Base-by-base conservation (phyloP, 2,888 invertebrate species). In the Chrysolina americana region DNA sequence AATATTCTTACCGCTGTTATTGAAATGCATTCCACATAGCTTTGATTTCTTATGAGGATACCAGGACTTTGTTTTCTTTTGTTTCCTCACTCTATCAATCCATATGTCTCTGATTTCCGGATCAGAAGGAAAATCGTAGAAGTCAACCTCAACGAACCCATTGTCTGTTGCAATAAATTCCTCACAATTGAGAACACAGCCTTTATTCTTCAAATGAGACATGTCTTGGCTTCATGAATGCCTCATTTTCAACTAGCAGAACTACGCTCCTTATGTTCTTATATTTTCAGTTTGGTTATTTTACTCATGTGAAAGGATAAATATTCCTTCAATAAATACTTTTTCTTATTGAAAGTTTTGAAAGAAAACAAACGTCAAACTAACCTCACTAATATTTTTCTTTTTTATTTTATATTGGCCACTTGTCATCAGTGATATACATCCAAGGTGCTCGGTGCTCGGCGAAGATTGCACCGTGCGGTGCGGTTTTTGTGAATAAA, bases 11-110 rank as follows among this genome's bases (percentile, higher is more conserved):
- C 66, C 66, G 8, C 48, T 50, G 50, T 50, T 66, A 17, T 50
- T 66, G 36, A 66, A 66, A 19, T 66, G 66, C 23, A 50, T 50
- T 5, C 66, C 50, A 19, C 66, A 66, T 50, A 66, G 23, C 19
- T 47, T 66, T 0, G 66, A 66, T 9, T 48, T 50, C 11, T 2
- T 48, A 21, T 48, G 28, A 13, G 66, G 66, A 50, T 28, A 36
- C 66, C 66, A 66, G 11, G 11, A 17, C 48, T 66, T 66, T 17
- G 36, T n/a, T 50, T 48, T 66, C 36, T 50, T 50, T 17, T 48
- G 28, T 19, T 66, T 66, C 17, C 66, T 48, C 41, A 66, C 66
- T 66, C 66, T 48, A 11, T 66, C 66, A n/a, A 66, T 36, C 66
- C 66, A 66, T 50, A 66, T 66, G 13, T 19, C 41, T 13, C 50